These are phyloP conservation scores for Ceyx melanurus DNA, from an alignment of 2,113 vertebrate species.

Conservation along the genomic window DNA sequence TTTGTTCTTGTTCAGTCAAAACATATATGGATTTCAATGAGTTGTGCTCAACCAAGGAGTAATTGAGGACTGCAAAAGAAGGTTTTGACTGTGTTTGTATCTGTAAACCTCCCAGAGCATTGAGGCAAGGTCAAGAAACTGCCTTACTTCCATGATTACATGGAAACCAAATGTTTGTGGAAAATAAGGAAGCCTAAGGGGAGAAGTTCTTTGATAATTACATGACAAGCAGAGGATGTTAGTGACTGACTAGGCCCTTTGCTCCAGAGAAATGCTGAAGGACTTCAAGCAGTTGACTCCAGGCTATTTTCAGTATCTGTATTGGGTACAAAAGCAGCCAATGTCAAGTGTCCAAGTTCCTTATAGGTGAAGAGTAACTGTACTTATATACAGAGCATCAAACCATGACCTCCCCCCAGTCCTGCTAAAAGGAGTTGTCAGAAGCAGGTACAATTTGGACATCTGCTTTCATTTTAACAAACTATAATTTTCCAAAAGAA, in stretches of 20 bases:
- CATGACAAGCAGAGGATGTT: neutral
- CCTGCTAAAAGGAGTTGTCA: neutral
- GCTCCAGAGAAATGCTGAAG: neutral
- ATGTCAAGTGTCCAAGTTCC: neutral
- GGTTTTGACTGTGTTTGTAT: neutral
- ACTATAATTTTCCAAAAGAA: neutral
- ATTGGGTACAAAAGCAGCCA: neutral
- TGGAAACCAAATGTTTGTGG: neutral
- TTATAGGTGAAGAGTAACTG: neutral
- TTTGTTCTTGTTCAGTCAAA: slow-evolving; percentile 43
- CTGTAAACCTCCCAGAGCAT: neutral
- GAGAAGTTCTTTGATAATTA: neutral
- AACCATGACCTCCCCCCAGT: neutral
- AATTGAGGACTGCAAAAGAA: neutral
- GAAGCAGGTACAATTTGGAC: neutral
- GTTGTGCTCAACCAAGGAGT: neutral
- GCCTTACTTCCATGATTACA: neutral
- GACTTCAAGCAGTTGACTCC: neutral
- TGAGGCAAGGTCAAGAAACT: neutral
- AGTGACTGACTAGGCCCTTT: neutral
- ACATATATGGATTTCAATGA: neutral
- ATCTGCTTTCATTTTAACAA: neutral
- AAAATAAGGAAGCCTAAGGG: neutral
- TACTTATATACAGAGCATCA: neutral
- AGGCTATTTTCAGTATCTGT: neutral